Conservation (phyloP, 2,797 vertebrate genomes). For the Sebastes matsubarae region DNA sequence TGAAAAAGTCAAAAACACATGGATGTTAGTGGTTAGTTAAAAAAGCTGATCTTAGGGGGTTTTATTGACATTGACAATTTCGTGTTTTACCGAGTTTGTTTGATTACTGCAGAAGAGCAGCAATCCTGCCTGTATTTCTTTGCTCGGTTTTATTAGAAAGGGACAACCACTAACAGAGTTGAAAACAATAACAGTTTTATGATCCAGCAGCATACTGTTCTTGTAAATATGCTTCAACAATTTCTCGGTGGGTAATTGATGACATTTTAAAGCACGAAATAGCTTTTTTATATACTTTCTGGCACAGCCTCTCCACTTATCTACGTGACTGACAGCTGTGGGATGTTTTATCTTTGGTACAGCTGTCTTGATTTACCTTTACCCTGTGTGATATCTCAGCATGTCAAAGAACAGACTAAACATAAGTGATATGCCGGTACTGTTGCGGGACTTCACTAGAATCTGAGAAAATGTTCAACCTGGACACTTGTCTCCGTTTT, state of each 20-base stretch:
- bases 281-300: constrained; percentile 30
- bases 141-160: constrained; percentile 11
- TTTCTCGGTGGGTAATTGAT: constrained; percentile 12
- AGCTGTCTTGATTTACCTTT: constrained; percentile 70
- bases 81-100: constrained; percentile 3
- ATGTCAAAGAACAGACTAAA: constrained; percentile 72
- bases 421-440: constrained; percentile 46
- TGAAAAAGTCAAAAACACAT: constrained; percentile 14
- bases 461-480: constrained; percentile 47
- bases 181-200: constrained; percentile 10
- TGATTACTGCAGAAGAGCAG: not conserved
- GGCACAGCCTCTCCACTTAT: constrained; percentile 21
- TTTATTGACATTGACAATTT: not conserved
- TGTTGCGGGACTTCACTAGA: constrained; percentile 26
- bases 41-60: not conserved
- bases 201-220: constrained; percentile 1
- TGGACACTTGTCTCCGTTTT: constrained; percentile 36
- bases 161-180: not conserved
- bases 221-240: constrained; percentile 1
- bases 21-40: not conserved
- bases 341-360: constrained; percentile 58
- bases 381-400: constrained; percentile 59
- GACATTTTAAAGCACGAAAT: constrained; percentile 39
- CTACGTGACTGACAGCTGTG: constrained; percentile 55
- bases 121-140: not conserved